phyloP scores from a whole-genome alignment of 2,797 vertebrate species.

The Coregonus suidteri region DNA sequence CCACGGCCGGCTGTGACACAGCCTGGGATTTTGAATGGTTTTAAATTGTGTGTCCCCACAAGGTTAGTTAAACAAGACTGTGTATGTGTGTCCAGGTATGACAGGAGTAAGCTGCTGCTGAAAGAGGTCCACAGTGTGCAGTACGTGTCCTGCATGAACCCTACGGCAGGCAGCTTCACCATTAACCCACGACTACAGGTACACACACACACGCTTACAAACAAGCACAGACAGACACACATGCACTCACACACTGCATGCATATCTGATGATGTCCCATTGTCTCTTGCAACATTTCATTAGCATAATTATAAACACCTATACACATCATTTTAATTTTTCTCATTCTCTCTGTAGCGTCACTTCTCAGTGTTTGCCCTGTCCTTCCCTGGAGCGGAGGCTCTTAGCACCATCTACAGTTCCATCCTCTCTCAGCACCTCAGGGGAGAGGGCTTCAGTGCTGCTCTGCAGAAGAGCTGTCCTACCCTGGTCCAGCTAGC shows the following conservation, averaged over 20 bases:
- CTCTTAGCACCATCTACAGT: conserved; percentile 89
- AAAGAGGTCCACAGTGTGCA: conserved; percentile 92
- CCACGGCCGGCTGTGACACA: no score
- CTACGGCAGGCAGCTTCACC: conserved; percentile 91
- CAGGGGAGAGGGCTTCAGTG: conserved; percentile 71
- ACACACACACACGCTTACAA: conserved; percentile 27
- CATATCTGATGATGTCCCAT: background rate
- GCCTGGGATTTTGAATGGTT: no score
- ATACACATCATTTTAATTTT: background rate
- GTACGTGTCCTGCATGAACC: conserved; percentile 96
- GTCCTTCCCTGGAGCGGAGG: conserved; percentile 85
- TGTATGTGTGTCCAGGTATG: conserved; percentile 81
- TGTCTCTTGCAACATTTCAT: background rate
- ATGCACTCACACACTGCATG: conserved; percentile 1
- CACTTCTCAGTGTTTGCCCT: conserved; percentile 92
- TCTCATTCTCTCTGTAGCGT: conserved; percentile 70
- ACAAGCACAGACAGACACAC: background rate
- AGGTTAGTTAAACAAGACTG: background rate
- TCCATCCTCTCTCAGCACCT: conserved; percentile 88
- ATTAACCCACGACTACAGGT: conserved; percentile 96
- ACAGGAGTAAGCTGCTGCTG: conserved; percentile 87
- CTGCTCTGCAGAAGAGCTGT: conserved; percentile 76
- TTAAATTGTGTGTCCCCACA: no score
- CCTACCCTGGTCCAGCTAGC: conserved; percentile 81
- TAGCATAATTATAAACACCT: background rate